These are phyloP conservation scores for Fopius arisanus DNA, from an alignment of 1,140 invertebrate species.

Conservation along the genomic window DNA sequence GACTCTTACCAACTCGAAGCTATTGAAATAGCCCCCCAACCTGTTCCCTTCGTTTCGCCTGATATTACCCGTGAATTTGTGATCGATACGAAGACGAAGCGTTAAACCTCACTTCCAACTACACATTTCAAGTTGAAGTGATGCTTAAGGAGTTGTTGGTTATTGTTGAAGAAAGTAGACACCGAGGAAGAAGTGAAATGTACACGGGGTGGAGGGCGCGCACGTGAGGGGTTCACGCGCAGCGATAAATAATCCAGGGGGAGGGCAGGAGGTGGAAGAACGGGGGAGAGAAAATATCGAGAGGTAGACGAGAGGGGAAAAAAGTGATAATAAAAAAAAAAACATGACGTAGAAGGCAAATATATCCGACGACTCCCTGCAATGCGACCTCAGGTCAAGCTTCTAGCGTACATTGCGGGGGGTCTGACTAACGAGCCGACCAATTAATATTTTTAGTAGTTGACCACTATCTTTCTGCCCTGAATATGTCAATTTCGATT, in stretches of 20 bases:
- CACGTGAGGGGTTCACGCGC: slow-evolving; percentile 35
- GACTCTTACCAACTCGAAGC: background rate
- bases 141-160: background rate
- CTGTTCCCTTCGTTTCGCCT: background rate
- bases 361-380: slow-evolving; percentile 58
- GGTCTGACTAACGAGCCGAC: slow-evolving; percentile 61
- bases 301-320: slow-evolving; percentile 35
- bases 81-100: slow-evolving; percentile 29
- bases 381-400: slow-evolving; percentile 56
- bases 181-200: slow-evolving; percentile 14
- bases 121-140: background rate
- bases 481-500: background rate
- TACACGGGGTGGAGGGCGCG: slow-evolving; percentile 2
- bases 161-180: background rate
- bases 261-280: too few species aligned
- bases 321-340: slow-evolving; percentile 25
- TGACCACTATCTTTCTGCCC: background rate
- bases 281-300: slow-evolving; percentile 30
- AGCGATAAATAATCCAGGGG: slow-evolving; percentile 57
- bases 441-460: slow-evolving; percentile 66
- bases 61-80: slow-evolving; percentile 32
- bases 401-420: slow-evolving; percentile 58
- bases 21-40: background rate
- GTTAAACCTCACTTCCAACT: background rate
- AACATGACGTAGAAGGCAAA: slow-evolving; percentile 43